These are phyloP conservation scores for Ips typographus DNA, from an alignment of 1,140 invertebrate species.

Conservation along the genomic window DNA sequence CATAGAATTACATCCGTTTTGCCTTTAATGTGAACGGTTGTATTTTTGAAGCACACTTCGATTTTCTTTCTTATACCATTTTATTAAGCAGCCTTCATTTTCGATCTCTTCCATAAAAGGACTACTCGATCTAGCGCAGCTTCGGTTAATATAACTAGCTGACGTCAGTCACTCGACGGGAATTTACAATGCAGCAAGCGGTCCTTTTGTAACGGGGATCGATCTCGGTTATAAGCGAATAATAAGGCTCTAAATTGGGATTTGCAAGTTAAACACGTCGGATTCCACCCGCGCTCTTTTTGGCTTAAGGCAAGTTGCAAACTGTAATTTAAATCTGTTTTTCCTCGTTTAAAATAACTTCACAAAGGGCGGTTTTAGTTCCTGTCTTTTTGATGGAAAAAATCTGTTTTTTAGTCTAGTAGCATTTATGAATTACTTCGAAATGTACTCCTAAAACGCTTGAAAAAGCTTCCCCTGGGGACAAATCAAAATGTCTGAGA, in stretches of 20 bases:
- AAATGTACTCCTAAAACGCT: too few species aligned
- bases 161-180: neutral
- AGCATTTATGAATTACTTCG: too few species aligned
- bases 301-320: neutral
- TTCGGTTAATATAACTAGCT: neutral
- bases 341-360: neutral
- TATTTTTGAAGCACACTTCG: neutral
- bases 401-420: too few species aligned
- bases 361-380: neutral
- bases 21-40: neutral
- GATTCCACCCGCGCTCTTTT: neutral
- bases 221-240: neutral
- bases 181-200: slow-evolving; percentile 1
- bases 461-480: too few species aligned
- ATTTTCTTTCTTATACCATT: neutral
- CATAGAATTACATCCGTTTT: neutral
- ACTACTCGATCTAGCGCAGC: neutral
- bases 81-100: neutral
- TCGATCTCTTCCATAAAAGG: neutral
- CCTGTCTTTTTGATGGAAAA: too few species aligned
- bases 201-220: neutral
- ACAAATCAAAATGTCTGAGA: too few species aligned
- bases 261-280: neutral
- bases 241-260: neutral
- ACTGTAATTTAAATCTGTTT: neutral